These are phyloP conservation scores for Hylaeus anthracinus DNA, from an alignment of 1,140 invertebrate species.

Conservation along the genomic window DNA sequence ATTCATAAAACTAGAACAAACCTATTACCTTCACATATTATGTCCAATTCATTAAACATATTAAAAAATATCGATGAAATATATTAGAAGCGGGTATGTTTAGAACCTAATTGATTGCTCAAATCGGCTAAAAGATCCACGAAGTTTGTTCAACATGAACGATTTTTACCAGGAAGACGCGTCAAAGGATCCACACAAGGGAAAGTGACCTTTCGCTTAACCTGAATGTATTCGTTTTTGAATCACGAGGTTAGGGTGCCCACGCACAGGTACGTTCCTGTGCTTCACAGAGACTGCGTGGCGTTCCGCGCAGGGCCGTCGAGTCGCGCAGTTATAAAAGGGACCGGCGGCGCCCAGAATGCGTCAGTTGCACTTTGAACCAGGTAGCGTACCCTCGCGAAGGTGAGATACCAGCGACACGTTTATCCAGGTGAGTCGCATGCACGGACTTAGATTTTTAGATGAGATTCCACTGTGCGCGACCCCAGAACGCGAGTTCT, in stretches of 20 bases:
- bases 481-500: background rate
- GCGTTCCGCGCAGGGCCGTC: slow-evolving; percentile 64
- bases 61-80: no score
- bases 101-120: no score
- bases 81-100: no score
- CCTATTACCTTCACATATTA: no score
- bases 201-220: no score
- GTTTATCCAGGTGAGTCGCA: slow-evolving; percentile 55
- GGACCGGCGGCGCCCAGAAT: slow-evolving; percentile 52
- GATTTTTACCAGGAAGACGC: no score
- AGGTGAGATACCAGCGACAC: slow-evolving; percentile 42
- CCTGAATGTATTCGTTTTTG: background rate
- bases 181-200: no score
- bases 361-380: slow-evolving; percentile 66
- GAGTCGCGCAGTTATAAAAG: slow-evolving; percentile 68
- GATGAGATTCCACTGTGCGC: background rate
- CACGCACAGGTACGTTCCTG: slow-evolving; percentile 17
- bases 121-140: no score
- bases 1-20: no score
- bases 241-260: background rate
- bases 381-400: slow-evolving; percentile 52
- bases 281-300: slow-evolving; percentile 55
- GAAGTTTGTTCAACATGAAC: no score
- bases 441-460: background rate
- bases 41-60: no score